phyloP scores from a whole-genome alignment of 2,797 vertebrate genomes.

The Bradypus variegatus region DNA sequence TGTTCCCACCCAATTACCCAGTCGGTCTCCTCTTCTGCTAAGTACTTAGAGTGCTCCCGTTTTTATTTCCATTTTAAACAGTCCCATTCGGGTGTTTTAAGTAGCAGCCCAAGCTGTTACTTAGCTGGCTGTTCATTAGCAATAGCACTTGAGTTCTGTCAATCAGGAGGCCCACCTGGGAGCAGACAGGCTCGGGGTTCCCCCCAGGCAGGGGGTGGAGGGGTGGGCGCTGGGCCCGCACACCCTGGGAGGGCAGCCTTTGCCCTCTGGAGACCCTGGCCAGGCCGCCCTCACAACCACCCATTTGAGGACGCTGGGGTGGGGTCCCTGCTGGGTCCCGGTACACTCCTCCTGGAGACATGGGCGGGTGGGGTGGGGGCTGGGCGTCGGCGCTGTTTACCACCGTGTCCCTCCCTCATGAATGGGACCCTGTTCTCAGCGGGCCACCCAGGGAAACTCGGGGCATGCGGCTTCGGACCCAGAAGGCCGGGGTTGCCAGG shows the following conservation, averaged over 20 bases:
- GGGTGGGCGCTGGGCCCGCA: not conserved
- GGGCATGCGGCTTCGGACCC: not conserved
- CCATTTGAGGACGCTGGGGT: not conserved
- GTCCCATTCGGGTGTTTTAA: not conserved
- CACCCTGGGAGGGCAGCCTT: no score
- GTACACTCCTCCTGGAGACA: not conserved
- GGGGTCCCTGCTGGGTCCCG: not conserved
- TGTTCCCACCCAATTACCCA: not conserved
- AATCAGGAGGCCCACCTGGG: not conserved
- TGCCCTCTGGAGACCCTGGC: not conserved
- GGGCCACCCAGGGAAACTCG: not conserved
- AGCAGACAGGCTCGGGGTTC: not conserved
- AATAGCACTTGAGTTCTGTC: not conserved
- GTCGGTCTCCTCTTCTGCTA: not conserved
- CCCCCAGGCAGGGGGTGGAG: not conserved
- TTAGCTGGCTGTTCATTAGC: not conserved
- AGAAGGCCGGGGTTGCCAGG: not conserved
- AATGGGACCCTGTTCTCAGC: not conserved
- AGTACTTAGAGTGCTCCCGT: not conserved
- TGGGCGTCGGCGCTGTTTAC: not conserved
- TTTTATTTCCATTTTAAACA: not conserved
- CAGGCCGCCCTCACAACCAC: not conserved
- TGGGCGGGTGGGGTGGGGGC: not conserved
- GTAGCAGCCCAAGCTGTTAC: not conserved
- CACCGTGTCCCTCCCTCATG: not conserved